Evolutionary conservation across 1,140 invertebrate genomes (phyloP).

Genomic region (Musca domestica): DNA sequence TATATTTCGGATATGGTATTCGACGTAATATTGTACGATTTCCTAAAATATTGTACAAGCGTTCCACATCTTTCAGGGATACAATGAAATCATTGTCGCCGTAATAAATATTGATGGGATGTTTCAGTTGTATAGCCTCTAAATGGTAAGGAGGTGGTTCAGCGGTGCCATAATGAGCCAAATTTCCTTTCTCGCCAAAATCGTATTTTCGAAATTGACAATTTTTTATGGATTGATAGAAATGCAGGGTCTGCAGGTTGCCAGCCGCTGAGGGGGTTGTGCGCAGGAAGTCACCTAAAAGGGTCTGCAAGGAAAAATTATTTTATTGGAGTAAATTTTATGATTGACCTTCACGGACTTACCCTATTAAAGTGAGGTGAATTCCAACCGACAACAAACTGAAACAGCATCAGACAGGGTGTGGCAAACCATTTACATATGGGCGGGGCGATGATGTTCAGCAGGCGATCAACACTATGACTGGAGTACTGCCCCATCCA

Average conservation of each 20-base stretch:
- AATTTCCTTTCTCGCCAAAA: constrained; percentile 52
- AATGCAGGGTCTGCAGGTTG: constrained; percentile 55
- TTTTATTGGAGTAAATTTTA: neutral
- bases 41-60: neutral
- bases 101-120: constrained; percentile 57
- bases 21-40: constrained; percentile 52
- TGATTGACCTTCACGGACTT: too few relatives aligned
- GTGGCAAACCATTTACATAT: too few relatives aligned
- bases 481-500: too few relatives aligned
- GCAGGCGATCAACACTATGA: too few relatives aligned
- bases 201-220: constrained; percentile 53
- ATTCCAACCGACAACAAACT: too few relatives aligned
- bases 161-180: constrained; percentile 50
- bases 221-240: constrained; percentile 50
- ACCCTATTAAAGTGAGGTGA: too few relatives aligned
- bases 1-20: constrained; percentile 53
- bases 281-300: constrained; percentile 37
- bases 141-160: constrained; percentile 59
- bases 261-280: constrained; percentile 55
- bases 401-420: too few relatives aligned
- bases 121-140: constrained; percentile 59
- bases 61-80: constrained; percentile 54
- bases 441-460: too few relatives aligned
- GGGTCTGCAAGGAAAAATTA: constrained; percentile 26
- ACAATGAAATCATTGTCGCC: constrained; percentile 63